Evolutionary conservation across 2,113 vertebrate species (phyloP).

Genomic region (Lepidothrix coronata): DNA sequence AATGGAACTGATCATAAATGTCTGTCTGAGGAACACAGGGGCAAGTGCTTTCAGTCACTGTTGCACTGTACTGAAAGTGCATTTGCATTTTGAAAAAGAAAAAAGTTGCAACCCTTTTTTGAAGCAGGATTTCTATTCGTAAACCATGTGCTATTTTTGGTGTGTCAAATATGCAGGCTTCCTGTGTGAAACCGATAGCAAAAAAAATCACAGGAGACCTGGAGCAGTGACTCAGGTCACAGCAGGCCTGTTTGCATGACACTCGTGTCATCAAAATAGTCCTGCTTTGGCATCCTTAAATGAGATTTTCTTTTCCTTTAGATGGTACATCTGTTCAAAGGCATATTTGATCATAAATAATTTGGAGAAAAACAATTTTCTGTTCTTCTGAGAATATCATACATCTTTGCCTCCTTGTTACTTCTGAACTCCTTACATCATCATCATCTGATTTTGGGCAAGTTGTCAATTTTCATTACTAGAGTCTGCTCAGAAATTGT

Average conservation of each 20-base stretch:
- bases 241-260: slow-evolving; percentile 19
- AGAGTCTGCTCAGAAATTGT: not conserved
- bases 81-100: slow-evolving; percentile 4
- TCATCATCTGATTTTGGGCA: not conserved
- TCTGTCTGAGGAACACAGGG: not conserved
- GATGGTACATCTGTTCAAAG: slow-evolving; percentile 11
- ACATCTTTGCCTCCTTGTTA: not conserved
- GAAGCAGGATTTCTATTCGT: not conserved
- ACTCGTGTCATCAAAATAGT: slow-evolving; percentile 14
- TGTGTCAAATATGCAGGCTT: not conserved
- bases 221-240: slow-evolving; percentile 40
- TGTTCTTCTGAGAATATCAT: not conserved
- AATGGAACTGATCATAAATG: rapidly evolving
- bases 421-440: not conserved
- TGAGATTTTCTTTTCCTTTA: slow-evolving; percentile 19
- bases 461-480: not conserved
- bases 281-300: not conserved
- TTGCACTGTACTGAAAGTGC: not conserved
- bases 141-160: slow-evolving; percentile 23
- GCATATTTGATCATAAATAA: slow-evolving; percentile 30
- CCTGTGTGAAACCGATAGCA: slow-evolving; percentile 8
- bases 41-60: not conserved
- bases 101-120: not conserved
- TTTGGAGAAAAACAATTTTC: slow-evolving; percentile 6
- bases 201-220: slow-evolving; percentile 44